Percentiles rank a stretch among this genome's conserved stretches.
Conservation (phyloP, 2,113 vertebrate species). For the Megaceryle torquata region DNA sequence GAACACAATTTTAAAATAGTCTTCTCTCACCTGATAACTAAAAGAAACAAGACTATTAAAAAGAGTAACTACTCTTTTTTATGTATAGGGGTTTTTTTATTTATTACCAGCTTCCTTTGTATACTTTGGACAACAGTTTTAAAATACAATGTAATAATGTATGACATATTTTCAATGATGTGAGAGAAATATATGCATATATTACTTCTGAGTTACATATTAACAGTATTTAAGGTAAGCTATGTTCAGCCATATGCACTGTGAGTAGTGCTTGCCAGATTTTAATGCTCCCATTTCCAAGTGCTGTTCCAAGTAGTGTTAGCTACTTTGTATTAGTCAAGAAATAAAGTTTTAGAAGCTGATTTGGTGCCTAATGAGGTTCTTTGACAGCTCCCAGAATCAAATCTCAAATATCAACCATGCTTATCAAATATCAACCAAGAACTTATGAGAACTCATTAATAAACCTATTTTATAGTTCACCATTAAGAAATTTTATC, state of each 20-base stretch:
- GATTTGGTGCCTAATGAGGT: not conserved
- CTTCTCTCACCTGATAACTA: not conserved
- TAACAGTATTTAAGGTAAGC: not conserved
- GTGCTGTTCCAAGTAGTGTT: not conserved
- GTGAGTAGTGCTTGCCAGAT: not conserved
- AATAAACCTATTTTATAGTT: not conserved
- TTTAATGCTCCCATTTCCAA: not conserved
- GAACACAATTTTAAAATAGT: not conserved
- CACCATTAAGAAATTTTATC: not conserved
- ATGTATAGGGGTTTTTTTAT: not conserved
- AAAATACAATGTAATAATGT: not conserved
- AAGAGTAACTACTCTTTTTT: not conserved
- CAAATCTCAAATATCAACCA: not conserved
- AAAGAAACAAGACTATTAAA: not conserved
- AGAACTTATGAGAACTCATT: not conserved
- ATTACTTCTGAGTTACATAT: not conserved
- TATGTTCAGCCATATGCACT: not conserved
- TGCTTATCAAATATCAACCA: no score
- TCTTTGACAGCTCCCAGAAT: not conserved
- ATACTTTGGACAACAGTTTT: not conserved
- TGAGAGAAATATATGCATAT: not conserved
- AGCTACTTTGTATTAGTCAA: not conserved
- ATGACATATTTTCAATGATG: not conserved
- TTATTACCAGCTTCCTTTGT: not conserved
- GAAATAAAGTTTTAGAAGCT: not conserved